Percentiles rank a stretch among this genome's conserved stretches.
These are phyloP conservation scores for Atta cephalotes DNA, from an alignment of 1,140 invertebrate species.

Conservation along the genomic window DNA sequence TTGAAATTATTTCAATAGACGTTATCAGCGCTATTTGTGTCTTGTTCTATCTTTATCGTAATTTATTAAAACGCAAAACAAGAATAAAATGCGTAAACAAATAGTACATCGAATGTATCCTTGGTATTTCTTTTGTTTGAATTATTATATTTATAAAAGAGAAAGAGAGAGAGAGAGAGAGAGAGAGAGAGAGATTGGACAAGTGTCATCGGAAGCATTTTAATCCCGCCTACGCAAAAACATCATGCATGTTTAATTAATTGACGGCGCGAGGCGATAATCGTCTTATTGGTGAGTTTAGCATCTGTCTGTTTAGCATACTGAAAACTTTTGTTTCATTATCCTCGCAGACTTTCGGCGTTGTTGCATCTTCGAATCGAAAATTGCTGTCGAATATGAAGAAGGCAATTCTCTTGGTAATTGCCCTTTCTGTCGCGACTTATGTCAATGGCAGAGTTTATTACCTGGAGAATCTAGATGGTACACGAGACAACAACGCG, in stretches of 20 bases:
- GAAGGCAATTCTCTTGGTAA: constrained; percentile 44
- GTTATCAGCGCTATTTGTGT: no score
- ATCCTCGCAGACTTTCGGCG: constrained; percentile 27
- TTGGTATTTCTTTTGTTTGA: neutral
- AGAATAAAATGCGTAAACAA: no score
- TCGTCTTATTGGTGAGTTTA: constrained; percentile 78
- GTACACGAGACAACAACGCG: constrained; percentile 58
- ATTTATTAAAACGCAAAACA: no score
- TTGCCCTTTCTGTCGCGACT: constrained; percentile 9
- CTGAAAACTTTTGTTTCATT: constrained; percentile 53
- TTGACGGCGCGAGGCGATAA: constrained; percentile 64
- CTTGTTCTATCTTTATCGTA: no score
- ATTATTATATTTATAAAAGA: no score
- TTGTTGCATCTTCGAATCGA: neutral
- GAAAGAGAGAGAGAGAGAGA: neutral
- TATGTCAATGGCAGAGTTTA: constrained; percentile 65
- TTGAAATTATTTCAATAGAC: no score
- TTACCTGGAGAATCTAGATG: constrained; percentile 70
- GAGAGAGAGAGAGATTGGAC: neutral
- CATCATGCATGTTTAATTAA: constrained; percentile 65
- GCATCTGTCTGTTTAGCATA: constrained; percentile 44
- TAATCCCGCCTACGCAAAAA: constrained; percentile 37
- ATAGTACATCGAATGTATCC: no score
- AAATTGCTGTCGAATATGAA: constrained; percentile 35
- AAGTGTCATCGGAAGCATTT: constrained; percentile 10